phyloP scores from a whole-genome alignment of 2,888 invertebrate species.

The Eledone cirrhosa region DNA sequence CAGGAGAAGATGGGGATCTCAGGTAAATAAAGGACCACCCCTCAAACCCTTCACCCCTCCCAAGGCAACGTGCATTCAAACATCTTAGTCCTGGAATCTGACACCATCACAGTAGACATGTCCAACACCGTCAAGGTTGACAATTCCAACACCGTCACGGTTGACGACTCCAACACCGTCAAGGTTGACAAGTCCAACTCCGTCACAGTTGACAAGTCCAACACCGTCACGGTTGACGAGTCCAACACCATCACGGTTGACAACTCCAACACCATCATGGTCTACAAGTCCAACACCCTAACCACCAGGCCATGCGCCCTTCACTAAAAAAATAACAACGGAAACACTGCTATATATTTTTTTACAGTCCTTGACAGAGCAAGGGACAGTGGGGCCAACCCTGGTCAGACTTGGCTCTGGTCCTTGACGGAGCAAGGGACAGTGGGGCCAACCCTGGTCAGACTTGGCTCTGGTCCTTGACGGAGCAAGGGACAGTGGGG shows the following conservation, averaged over 20 bases:
- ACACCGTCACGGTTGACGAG: background rate
- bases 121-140: background rate
- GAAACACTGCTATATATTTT: too few relatives aligned
- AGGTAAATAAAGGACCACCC: background rate
- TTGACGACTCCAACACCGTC: background rate
- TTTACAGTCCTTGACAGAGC: too few relatives aligned
- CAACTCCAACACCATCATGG: too few relatives aligned
- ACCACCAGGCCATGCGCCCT: too few relatives aligned
- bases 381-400: too few relatives aligned
- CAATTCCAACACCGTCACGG: background rate
- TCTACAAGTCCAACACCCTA: too few relatives aligned
- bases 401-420: too few relatives aligned
- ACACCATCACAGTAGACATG: background rate
- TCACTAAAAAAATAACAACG: too few relatives aligned
- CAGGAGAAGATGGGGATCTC: slow-evolving; percentile 36
- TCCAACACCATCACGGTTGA: background rate
- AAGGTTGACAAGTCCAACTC: background rate
- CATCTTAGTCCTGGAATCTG: background rate
- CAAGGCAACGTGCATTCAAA: background rate
- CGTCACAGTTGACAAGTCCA: background rate
- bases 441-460: too few relatives aligned
- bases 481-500: too few relatives aligned
- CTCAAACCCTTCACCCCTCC: background rate
- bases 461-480: too few relatives aligned
- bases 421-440: too few relatives aligned